A percentile compares a stretch with the other conserved stretches of the same genome.
Conservation (phyloP, 1,140 invertebrate genomes). For the Hypsibius dujardini region DNA sequence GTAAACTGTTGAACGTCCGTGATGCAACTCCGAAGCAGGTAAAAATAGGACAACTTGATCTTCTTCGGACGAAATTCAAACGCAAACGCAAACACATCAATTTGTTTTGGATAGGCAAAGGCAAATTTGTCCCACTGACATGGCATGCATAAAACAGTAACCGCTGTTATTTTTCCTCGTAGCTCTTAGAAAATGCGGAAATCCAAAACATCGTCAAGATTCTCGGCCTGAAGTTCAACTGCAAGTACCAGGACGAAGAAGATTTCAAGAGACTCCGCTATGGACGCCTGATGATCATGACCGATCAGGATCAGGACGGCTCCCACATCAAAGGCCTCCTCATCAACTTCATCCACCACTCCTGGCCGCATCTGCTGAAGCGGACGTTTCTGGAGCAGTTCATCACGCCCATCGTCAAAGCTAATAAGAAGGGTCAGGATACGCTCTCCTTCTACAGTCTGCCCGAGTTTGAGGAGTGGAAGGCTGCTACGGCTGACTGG, state of each 20-base stretch:
- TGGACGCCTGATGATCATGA: constrained; percentile 99
- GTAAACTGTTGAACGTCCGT: constrained; percentile 93
- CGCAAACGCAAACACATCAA: too few species aligned
- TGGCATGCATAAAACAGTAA: neutral
- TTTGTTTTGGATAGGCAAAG: constrained; percentile 14
- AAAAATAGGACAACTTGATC: constrained; percentile 5
- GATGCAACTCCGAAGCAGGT: constrained; percentile 88
- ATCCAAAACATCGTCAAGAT: constrained; percentile 96
- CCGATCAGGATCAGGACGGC: constrained; percentile 97
- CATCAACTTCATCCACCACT: constrained; percentile 97
- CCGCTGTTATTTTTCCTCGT: constrained; percentile 24
- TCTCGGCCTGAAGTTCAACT: constrained; percentile 77
- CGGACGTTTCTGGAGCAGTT: constrained; percentile 90
- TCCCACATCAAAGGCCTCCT: constrained; percentile 97
- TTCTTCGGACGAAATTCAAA: too few species aligned
- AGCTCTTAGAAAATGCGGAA: constrained; percentile 92
- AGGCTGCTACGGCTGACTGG: constrained; percentile 45
- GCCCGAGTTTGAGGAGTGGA: constrained; percentile 98
- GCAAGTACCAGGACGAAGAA: constrained; percentile 73
- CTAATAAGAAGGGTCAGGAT: constrained; percentile 55
- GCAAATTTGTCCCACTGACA: constrained; percentile 7
- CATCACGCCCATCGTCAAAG: constrained; percentile 97
- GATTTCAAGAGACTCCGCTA: constrained; percentile 83
- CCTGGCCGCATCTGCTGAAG: constrained; percentile 82
- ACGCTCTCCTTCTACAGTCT: constrained; percentile 80